These are phyloP conservation scores for Tragelaphus imberbis DNA, from an alignment of 2,113 vertebrate species.

Conservation along the genomic window DNA sequence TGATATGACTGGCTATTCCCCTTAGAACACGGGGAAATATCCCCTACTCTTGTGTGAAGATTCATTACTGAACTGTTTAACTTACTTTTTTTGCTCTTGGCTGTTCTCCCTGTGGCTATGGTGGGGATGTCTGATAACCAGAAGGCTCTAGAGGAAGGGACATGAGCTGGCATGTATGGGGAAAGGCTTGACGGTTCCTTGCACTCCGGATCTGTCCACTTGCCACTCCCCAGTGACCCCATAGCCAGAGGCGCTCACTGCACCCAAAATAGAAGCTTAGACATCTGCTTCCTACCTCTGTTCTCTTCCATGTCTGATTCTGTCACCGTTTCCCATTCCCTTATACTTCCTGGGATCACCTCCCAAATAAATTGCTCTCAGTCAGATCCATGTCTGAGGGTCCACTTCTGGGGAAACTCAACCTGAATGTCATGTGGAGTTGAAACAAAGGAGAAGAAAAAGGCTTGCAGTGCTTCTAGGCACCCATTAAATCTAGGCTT, in stretches of 20 bases:
- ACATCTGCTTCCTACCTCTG: not conserved
- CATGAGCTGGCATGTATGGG: too few species aligned
- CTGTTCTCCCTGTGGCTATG: not conserved
- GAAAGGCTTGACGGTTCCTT: not conserved
- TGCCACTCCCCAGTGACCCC: not conserved
- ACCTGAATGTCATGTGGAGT: not conserved
- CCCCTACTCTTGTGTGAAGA: not conserved
- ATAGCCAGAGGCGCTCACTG: not conserved
- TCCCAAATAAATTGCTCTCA: not conserved
- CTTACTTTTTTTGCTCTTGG: not conserved
- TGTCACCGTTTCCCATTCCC: not conserved
- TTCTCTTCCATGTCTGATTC: not conserved
- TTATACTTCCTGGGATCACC: not conserved
- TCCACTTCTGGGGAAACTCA: not conserved
- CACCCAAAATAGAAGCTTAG: not conserved
- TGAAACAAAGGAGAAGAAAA: not conserved
- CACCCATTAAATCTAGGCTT: not conserved
- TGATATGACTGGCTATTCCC: not conserved
- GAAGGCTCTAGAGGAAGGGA: not conserved
- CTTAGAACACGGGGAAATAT: not conserved
- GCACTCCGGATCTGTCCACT: not conserved
- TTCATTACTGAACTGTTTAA: not conserved
- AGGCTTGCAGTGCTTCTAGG: not conserved
- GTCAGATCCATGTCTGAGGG: not conserved
- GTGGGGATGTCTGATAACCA: not conserved